phyloP scores from a whole-genome alignment of 2,888 invertebrate genomes.

The Oxycera nigricornis region DNA sequence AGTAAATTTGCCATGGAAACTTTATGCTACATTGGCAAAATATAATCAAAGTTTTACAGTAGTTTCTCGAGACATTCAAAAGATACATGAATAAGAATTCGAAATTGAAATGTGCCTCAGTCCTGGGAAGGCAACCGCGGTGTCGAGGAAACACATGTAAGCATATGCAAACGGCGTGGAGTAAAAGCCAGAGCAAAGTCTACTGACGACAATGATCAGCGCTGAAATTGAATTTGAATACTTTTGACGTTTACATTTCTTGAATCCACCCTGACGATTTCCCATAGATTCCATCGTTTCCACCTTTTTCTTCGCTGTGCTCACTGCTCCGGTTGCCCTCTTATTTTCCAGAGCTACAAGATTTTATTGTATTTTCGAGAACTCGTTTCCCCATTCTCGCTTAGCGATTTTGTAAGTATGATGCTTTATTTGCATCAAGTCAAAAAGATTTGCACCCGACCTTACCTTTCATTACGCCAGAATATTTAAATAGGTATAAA shows the following conservation, averaged over 20 bases:
- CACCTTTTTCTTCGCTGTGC: too few relatives aligned
- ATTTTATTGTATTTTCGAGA: too few relatives aligned
- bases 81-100: not conserved
- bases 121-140: not conserved
- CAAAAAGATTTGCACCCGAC: too few relatives aligned
- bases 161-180: not conserved
- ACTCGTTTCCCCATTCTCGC: too few relatives aligned
- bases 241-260: not conserved
- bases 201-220: not conserved
- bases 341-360: too few relatives aligned
- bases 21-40: slow-evolving; percentile 15
- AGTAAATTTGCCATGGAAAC: slow-evolving; percentile 5
- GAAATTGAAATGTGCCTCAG: slow-evolving; percentile 8
- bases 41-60: slow-evolving; percentile 20
- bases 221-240: slow-evolving; percentile 7
- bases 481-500: too few relatives aligned
- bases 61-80: slow-evolving; percentile 1
- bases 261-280: not conserved
- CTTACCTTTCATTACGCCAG: too few relatives aligned
- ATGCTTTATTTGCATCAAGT: too few relatives aligned
- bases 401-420: too few relatives aligned
- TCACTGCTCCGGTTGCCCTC: too few relatives aligned
- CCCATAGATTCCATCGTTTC: not conserved
- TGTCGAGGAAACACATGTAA: not conserved
- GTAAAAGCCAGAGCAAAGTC: not conserved